Evolutionary conservation across 2,113 vertebrate genomes (phyloP).

Genomic region (Myodes glareolus): DNA sequence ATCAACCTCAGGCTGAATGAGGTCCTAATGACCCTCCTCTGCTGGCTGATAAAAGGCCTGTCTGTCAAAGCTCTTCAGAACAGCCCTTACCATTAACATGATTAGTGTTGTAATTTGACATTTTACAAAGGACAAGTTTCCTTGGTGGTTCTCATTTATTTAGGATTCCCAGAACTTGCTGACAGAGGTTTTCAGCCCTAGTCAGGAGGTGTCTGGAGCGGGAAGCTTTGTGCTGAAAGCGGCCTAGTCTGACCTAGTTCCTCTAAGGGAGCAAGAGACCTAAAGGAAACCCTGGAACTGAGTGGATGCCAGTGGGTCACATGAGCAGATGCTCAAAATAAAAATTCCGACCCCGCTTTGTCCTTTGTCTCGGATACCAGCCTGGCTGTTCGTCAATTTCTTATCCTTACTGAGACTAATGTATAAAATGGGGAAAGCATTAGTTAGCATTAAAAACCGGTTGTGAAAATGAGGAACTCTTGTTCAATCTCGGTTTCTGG

Average conservation of each 20-base stretch:
- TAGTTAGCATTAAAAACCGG: neutral
- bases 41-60: neutral
- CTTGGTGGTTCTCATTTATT: slow-evolving; percentile 56
- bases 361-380: neutral
- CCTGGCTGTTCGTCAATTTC: neutral
- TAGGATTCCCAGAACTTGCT: slow-evolving; percentile 63
- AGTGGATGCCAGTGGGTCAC: neutral
- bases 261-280: slow-evolving; percentile 4
- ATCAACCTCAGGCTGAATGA: neutral
- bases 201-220: slow-evolving; percentile 11
- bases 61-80: neutral
- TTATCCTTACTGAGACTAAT: slow-evolving; percentile 23
- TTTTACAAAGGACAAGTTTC: slow-evolving; percentile 45
- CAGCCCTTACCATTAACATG: neutral
- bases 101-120: slow-evolving; percentile 25
- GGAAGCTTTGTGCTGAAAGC: slow-evolving; percentile 11
- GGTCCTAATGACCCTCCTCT: neutral
- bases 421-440: slow-evolving; percentile 2
- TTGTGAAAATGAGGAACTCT: neutral
- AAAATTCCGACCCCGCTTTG: neutral
- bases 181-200: slow-evolving; percentile 10
- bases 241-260: slow-evolving; percentile 68
- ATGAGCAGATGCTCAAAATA: slow-evolving; percentile 12
- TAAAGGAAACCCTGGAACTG: slow-evolving; percentile 50
- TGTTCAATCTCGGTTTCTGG: neutral